Evolutionary conservation across 2,888 invertebrate genomes (phyloP).

Genomic region (Parthenolecanium corni): DNA sequence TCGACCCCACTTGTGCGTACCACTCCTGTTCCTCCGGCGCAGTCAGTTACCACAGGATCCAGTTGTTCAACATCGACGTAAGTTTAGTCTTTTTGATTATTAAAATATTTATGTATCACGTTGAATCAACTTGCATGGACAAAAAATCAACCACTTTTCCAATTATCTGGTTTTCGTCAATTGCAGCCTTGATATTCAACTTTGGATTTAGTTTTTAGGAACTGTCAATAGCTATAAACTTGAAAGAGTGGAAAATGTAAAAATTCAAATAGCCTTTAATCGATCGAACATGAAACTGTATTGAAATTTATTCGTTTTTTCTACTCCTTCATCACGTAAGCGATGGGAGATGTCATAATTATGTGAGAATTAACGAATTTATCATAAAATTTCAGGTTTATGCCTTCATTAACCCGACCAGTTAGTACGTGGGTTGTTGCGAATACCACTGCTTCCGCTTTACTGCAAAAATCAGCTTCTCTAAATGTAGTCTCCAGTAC

Average conservation of each 20-base stretch:
- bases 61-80: conserved; percentile 6
- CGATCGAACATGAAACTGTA: too few relatives aligned
- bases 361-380: too few relatives aligned
- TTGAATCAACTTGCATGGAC: too few relatives aligned
- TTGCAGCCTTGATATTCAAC: not conserved
- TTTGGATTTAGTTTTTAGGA: too few relatives aligned
- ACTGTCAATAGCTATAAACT: too few relatives aligned
- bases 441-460: conserved; percentile 9
- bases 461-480: conserved; percentile 10
- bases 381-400: conserved; percentile 4
- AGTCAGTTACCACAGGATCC: not conserved
- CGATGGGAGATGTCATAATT: too few relatives aligned
- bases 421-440: conserved; percentile 22
- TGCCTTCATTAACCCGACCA: conserved; percentile 16
- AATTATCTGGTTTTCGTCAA: not conserved
- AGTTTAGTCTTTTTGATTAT: not conserved
- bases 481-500: conserved; percentile 18
- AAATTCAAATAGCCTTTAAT: too few relatives aligned
- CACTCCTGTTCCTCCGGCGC: conserved; percentile 2
- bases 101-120: too few relatives aligned
- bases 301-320: too few relatives aligned
- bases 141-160: too few relatives aligned
- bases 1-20: conserved; percentile 17
- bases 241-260: too few relatives aligned
- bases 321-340: too few relatives aligned